Base-by-base conservation (phyloP, 2,113 vertebrate genomes). In the Nothoprocta perdicaria region DNA sequence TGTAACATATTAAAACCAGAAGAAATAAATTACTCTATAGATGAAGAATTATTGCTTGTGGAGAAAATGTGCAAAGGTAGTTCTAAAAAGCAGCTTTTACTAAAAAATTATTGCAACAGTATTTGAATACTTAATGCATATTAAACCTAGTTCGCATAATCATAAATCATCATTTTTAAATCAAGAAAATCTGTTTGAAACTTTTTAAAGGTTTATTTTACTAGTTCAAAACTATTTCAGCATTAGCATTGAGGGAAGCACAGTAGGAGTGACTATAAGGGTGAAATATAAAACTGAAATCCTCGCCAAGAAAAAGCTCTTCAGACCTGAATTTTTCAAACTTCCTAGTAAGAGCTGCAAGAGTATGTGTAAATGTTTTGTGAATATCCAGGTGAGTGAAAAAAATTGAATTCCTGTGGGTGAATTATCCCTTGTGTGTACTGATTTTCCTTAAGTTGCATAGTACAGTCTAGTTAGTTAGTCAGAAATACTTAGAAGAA, bases 1-100 rank as follows among this genome's bases (percentile, higher is more conserved):
- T 99, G 98, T 99, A 98, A 99, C 99, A 98, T 99, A 99, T 99
- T 99, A 99, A 99, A 99, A 98, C 97, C 98, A 98, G 97, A 98
- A 98, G 98, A 99, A 99, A 99, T 99, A 99, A 99, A 99, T 99
- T 98, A 99, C 98, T 98, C 97, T 92, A 75, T 97, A 97, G 98
- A 99, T 98, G 98, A 99, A 98, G 98, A 98, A 98, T 98, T 98
- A 98, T 98, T 98, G 97, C 98, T 97, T 94, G 93, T 90, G 97
- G 95, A 97, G 97, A 95, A 97, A 98, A 98, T 97, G 97, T 97
- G 97, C 97, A 97, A 98, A 98, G 97, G 96, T 97, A 96, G 95
- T 96, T 96, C 96, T 95, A 96, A 98, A 98, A 98, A 97, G 96
- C 96, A 97, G 97, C 97, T 97, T 98, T 98, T 97, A 97, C 97